phyloP scores from a whole-genome alignment of 2,113 vertebrate species.

The Nematolebias whitei region DNA sequence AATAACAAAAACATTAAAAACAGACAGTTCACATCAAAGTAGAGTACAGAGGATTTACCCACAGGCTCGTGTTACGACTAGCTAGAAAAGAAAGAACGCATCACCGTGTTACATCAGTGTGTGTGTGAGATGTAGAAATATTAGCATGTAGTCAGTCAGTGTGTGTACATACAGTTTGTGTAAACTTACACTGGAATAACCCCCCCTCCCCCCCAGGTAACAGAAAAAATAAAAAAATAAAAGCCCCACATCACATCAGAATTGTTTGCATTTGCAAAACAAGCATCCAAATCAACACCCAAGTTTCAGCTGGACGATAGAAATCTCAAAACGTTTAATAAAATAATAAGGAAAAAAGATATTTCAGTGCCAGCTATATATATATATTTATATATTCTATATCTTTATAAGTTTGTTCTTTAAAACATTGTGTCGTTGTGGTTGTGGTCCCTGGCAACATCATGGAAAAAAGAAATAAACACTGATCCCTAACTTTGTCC shows the following conservation, averaged over 20 bases:
- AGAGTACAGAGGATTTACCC: constrained; percentile 77
- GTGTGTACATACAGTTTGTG: constrained; percentile 24
- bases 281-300: constrained; percentile 68
- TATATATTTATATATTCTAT: constrained; percentile 71
- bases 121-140: constrained; percentile 15
- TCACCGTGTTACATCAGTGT: constrained; percentile 77
- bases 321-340: constrained; percentile 51
- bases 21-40: constrained; percentile 82
- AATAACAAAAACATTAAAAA: constrained; percentile 87
- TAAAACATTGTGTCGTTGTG: constrained; percentile 60
- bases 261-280: constrained; percentile 52
- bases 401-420: constrained; percentile 75
- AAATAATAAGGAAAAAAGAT: constrained; percentile 24
- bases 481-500: constrained; percentile 65
- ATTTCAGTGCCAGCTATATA: constrained; percentile 74
- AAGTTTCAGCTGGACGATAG: constrained; percentile 48
- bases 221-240: constrained; percentile 1
- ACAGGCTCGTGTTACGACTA: constrained; percentile 95
- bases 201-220: not conserved
- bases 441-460: constrained; percentile 66
- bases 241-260: constrained; percentile 45
- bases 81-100: constrained; percentile 82
- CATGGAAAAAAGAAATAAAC: constrained; percentile 63
- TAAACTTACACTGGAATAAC: constrained; percentile 52
- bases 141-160: constrained; percentile 19